Evolutionary conservation across 2,113 vertebrate species (phyloP), one percentile per base, ranked within the genome.

Genomic region (Mola mola): DNA sequence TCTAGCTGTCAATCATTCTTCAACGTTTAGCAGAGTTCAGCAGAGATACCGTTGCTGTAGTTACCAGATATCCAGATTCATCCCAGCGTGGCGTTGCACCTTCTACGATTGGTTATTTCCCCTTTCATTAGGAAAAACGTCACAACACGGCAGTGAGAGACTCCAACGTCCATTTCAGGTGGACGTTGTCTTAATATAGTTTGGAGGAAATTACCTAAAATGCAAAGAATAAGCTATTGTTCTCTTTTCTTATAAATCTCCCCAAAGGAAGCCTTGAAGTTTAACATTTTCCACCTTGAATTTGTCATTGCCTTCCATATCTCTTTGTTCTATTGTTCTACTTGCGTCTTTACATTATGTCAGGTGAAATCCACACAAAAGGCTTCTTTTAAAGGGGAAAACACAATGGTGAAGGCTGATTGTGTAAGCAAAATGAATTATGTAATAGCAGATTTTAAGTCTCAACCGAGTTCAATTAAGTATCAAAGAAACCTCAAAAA

Each of bases 401-500:
- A 21, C 38, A 49, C 8, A n/a, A 6, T 31, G 29, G 21, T 5
- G 20, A 50, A 43, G 8, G 20, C 12, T 4, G 26, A 41, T 11
- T 31, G 29, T 69, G 15, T 58, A 40, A 11, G 41, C 8, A 43
- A 56, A 48, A 65, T 13, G 19, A 56, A 36, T 25, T 38, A 29
- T 31, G 15, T 50, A 3, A 49, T 66, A 46, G 33, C 37, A 20
- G 25, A 19, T n/a, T 60, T 10, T 46, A n/a, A 53, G 26, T 51
- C 22, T 58, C 40, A 36, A 21, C 43, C 7, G 1, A 51, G 46
- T 26, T 61, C 51, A 69, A 52, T 75, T 70, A 43, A 52, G 37
- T 29, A 56, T 71, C 69, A 65, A 41, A 79, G 58, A 61, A 22
- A 6, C 22, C 22, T 20, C 19, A 26, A 46, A 59, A 60, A 56